Base-by-base conservation (phyloP, 2,113 vertebrate species). In the Saguinus imperator region DNA sequence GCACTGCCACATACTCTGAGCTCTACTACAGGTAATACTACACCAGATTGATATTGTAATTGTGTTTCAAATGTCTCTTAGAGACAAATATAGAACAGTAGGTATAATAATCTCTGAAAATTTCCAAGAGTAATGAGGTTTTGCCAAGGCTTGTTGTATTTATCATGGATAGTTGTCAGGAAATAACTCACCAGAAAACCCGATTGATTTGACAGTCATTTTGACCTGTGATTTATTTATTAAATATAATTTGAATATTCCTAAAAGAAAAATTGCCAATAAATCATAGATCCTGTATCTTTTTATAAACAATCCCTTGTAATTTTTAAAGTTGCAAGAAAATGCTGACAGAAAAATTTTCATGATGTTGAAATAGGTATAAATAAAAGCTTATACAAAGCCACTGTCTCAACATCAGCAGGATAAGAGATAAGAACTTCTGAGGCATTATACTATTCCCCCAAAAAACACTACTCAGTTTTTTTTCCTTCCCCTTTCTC, bases 41-140 rank as follows among this genome's bases (percentile, higher is more conserved):
- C 58, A 95, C 57, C 58, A 61, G 98, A 98, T 97, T 77, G 98
- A 99, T 98, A 98, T 97, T 25, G 97, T 97, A 98, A 94, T 94
- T 91, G 98, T 97, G 96, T 97, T 88, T 95, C 97, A 76, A 72
- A 3, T 52, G 98, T 98, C 98, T 98, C 98, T 95, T 52, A 52
- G 98, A 99, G 98, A 99, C 98, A 95, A 95, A 97, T 96, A 97
- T 95, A 91, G 94, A 96, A 87, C 21, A 45, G 57, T 95, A 92
- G 82, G n/a, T 96, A 96, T 96, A 97, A 96, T 95, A 88, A 75
- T 52, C 94, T 94, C 90, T 58, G 73, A 80, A 43, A 18, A 96
- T 68, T 83, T 75, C 64, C 84, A 4, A 16, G 50, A 89, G 13
- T 2, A 50, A 81, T 40, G 87, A 68, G 93, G 87, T 87, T 95